These are phyloP conservation scores for Exaiptasia diaphana DNA, from an alignment of 64 coral and sea anemone species.

Conservation along the genomic window DNA sequence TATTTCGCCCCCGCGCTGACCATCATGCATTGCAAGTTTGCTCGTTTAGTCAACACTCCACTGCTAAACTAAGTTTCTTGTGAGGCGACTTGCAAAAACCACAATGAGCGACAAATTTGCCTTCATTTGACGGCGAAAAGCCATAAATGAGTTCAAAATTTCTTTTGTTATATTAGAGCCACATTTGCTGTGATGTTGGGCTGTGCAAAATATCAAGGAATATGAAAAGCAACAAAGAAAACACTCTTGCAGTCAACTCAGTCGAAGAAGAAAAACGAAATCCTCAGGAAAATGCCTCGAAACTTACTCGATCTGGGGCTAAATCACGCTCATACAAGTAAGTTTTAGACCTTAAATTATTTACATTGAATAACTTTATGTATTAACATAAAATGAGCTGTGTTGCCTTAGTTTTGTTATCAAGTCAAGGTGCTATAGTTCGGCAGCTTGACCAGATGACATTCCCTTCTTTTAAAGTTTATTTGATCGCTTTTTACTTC, in stretches of 20 bases:
- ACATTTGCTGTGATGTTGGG: background rate
- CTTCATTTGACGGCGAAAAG: background rate
- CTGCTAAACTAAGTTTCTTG: background rate
- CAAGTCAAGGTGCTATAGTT: background rate
- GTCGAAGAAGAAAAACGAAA: background rate
- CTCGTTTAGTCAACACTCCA: background rate
- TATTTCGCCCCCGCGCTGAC: background rate
- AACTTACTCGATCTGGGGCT: constrained; percentile 27
- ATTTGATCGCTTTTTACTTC: no score
- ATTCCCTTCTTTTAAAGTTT: no score
- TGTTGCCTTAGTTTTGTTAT: background rate
- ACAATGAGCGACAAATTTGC: background rate
- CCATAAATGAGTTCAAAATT: background rate
- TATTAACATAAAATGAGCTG: background rate
- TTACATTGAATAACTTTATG: background rate
- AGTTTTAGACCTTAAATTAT: background rate
- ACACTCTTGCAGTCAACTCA: background rate
- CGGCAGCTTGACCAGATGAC: background rate
- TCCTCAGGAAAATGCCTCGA: constrained; percentile 1
- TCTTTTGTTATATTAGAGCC: background rate
- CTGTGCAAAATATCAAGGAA: background rate
- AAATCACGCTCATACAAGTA: constrained; percentile 70
- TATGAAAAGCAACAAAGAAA: background rate
- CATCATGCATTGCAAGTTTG: background rate
- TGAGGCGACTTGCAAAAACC: no score